Evolutionary conservation across 2,888 invertebrate species (phyloP), one percentile per base, ranked within the genome.

Genomic region (Sinohyriopsis cumingii): DNA sequence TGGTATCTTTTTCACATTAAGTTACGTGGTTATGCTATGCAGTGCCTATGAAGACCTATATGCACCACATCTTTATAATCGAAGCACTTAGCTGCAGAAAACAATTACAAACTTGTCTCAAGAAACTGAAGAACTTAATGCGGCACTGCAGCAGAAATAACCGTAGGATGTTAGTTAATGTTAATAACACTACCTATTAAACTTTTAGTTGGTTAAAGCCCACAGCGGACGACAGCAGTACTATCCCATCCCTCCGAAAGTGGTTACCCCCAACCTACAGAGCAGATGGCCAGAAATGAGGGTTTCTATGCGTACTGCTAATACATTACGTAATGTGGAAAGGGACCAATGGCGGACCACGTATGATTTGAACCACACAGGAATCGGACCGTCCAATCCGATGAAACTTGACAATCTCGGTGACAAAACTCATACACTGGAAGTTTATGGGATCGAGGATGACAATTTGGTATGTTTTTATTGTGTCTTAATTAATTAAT

Each of bases 261-360:
- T 79, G 19, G 81, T 84, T 4, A 81, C 80, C 15, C 87, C 89
- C 25, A 89, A 88, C 68, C 77, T 86, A 1, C 84, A 86, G 71
- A 63, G 75, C 24, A 80, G 88, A 22, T 74, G 70, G 6, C 72
- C 71, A 22, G 83, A 86, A 28, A 78, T 81, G 80, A 71, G 73
- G 59, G 68, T 88, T 7, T 75, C 80, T 6, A 70, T 78, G 9
- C 73, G 75, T 9, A 83, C 87, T 0, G 88, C 87, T 20, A 87
- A 87, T 68, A 80, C 86, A 0, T 65, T 85, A 45, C 77, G 86
- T 18, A 89, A 89, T 75, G 70, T 89, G 45, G 88, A 89, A 69
- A 75, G 87, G 5, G 77, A 85, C 69, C 89, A 89, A 65, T 89
- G 88, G 88, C 78, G 82, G 71, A 89, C 88, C 22, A 84, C 83